These are phyloP conservation scores for Trogon surrucura DNA, from an alignment of 2,113 vertebrate genomes.

Conservation along the genomic window DNA sequence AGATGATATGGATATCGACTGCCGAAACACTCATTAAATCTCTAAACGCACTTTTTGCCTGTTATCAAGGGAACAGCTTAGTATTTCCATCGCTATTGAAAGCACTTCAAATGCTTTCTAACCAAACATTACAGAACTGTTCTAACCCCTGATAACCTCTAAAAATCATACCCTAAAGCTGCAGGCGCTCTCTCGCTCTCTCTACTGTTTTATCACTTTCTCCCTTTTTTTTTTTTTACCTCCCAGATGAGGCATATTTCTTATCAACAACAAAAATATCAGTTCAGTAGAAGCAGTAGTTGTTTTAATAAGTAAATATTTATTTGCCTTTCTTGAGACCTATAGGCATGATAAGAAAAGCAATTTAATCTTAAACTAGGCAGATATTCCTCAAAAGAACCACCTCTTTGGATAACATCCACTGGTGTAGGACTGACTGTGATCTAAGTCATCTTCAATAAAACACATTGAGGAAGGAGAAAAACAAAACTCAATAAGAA, in stretches of 20 bases:
- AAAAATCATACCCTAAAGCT: conserved; percentile 47
- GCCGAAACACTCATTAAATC: background rate
- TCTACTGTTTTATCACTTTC: conserved; percentile 14
- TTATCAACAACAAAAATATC: conserved; percentile 51
- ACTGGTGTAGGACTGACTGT: background rate
- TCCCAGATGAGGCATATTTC: conserved; percentile 6
- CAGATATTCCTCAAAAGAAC: conserved; percentile 14
- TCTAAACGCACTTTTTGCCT: background rate
- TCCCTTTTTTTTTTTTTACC: background rate
- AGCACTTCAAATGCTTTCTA: conserved; percentile 60
- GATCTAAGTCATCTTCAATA: background rate
- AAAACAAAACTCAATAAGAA: background rate
- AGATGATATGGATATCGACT: background rate
- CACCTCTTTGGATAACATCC: background rate
- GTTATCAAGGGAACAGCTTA: background rate
- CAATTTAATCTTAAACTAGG: conserved; percentile 32
- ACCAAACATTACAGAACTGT: conserved; percentile 26
- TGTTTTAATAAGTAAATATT: conserved; percentile 56
- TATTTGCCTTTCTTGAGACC: conserved; percentile 44
- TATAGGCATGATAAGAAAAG: conserved; percentile 23
- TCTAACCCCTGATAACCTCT: conserved; percentile 54
- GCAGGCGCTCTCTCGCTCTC: background rate
- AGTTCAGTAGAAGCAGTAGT: conserved; percentile 1
- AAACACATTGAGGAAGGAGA: background rate
- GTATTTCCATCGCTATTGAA: background rate